Evolutionary conservation across 2,797 vertebrate species (phyloP), one percentile per base, ranked within the genome.

Genomic region (Micropoecilia bifurca): DNA sequence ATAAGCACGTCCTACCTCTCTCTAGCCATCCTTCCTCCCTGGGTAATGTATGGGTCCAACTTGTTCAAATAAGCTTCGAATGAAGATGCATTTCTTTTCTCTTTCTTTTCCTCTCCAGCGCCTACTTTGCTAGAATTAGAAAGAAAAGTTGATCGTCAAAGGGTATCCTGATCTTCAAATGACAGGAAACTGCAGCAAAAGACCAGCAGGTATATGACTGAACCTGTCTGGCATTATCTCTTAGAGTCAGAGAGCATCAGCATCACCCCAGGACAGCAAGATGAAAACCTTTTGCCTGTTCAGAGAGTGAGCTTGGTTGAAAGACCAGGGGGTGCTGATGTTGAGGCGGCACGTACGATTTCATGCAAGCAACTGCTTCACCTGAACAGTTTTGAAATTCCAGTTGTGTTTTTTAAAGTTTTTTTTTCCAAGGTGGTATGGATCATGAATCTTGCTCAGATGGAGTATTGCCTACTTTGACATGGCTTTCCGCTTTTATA

Each of bases 81-180:
- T 13, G 12, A 77, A 80, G 73, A 72, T 3, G 0, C 39, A 68
- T 68, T 0, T 7, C 48, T 61, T 81, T 14, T 61, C 43, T 39
- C 45, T 66, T 80, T 73, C 77, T 75, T 30, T 1, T 6, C 33
- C 63, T 48, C 73, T 75, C 80, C 41, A 69, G 77, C 66, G 81
- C 75, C 68, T 45, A 46, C 71, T 83, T 59, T 1, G 0, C 8
- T 2, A 47, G 63, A 82, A 79, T 85, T 76, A 76, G 72, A 82
- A 82, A 80, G 75, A 71, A 84, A 50, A 88, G 59, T 33, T 14
- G 69, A 71, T 81, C 83, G 87, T 85, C 77, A 86, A 83, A 92
- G 81, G 63, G 25, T 7, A 77, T 82, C 81, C 48, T 80, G 66
- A 71, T 83, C 63, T 68, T 71, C 55, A 76, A 85, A 81, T 76